Base-by-base conservation (phyloP, 1,140 invertebrate species). In the Macrosteles quadrilineatus region DNA sequence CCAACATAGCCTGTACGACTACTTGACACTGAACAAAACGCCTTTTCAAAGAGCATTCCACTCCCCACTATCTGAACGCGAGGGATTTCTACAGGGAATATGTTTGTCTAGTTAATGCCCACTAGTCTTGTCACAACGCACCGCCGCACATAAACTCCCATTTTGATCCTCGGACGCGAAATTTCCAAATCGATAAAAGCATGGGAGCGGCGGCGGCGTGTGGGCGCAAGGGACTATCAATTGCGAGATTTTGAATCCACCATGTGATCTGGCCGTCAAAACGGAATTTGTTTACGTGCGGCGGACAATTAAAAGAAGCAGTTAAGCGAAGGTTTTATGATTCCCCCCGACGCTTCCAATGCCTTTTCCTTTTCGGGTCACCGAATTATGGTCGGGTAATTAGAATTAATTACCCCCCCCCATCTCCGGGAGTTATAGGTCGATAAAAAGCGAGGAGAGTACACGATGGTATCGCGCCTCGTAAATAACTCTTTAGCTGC, bases 131-230 rank as follows among this genome's bases (percentile, higher is more conserved):
- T 36, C 32, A 36, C 32, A 36, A 14, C 4, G 32, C 32, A 14
- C 32, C 32, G 32, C 47, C 21, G 4, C 47, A 59, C 21, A 59
- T 59, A 59, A 59, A 59, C 55, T 59, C 21, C 21, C 21, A 11
- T 59, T 23, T 59, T 59, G 12, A 59, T 29, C 12, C 55, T 29
- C 21, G 27, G 14, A 12, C 12, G 55, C 23, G 9, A 30, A 23
- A 59, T 59, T 59, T 59, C 55, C 55, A 30, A 59, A 59, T 59
- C 55, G 21, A 59, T 59, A 59, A 59, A 59, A 9, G 12, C 27
- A 6, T 14, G 23, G 55, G 55, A 59, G 55, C 23, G 55, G 55
- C 27, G 14, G 27, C 55, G 27, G 19, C 21, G 19, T 12, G 55
- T 27, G 55, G 55, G 47, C 47, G 47, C 21, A 19, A 50, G 14